phyloP scores from a whole-genome alignment of 2,888 invertebrate genomes.

The Dynastes maya region DNA sequence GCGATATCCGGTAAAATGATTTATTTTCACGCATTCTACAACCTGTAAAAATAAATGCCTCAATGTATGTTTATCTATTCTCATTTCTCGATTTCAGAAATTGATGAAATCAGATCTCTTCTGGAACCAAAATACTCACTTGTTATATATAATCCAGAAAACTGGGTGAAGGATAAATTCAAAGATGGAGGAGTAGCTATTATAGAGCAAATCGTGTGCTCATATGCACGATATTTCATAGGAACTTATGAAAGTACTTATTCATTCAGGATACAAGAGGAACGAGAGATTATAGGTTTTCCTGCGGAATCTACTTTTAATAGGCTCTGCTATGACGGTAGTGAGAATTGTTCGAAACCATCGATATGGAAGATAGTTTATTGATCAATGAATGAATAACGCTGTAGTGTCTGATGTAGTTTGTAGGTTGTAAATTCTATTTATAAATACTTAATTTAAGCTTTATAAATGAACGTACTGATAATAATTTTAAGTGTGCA shows the following conservation, averaged over 20 bases:
- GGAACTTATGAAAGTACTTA: constrained; percentile 97
- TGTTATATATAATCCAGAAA: constrained; percentile 70
- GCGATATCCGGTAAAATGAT: too few relatives aligned
- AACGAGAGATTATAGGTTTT: constrained; percentile 95
- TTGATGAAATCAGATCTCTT: constrained; percentile 69
- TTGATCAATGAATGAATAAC: constrained; percentile 41
- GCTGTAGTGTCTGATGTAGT: too few relatives aligned
- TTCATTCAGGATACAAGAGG: constrained; percentile 96
- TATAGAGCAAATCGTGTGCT: constrained; percentile 96
- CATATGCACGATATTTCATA: constrained; percentile 88
- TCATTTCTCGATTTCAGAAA: constrained; percentile 67
- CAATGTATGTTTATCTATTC: too few relatives aligned
- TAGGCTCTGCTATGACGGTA: constrained; percentile 81
- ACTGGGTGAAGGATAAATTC: constrained; percentile 72
- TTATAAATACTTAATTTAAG: neutral
- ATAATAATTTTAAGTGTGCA: too few relatives aligned
- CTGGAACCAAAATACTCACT: constrained; percentile 66
- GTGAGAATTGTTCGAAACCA: constrained; percentile 80
- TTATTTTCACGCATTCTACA: too few relatives aligned
- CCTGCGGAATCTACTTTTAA: constrained; percentile 88
- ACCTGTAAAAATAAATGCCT: too few relatives aligned
- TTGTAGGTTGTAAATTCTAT: neutral
- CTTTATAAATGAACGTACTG: too few relatives aligned
- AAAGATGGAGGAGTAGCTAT: constrained; percentile 93
- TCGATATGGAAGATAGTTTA: constrained; percentile 84